Evolutionary conservation across 2,797 vertebrate genomes (phyloP).

Genomic region (Rhadinocentrus ornatus): DNA sequence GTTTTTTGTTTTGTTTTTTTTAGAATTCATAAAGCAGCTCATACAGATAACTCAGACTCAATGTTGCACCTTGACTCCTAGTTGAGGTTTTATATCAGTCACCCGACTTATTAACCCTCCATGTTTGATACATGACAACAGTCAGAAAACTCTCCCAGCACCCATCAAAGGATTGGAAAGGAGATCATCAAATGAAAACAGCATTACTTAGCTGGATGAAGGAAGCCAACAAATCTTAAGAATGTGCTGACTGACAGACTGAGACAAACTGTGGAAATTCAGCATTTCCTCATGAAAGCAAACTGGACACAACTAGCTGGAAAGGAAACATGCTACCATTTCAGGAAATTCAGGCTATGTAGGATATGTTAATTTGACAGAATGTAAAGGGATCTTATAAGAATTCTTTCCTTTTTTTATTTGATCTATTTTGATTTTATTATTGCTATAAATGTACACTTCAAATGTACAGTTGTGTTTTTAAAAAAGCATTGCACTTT

Average conservation of each 20-base stretch:
- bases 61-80: background rate
- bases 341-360: slow-evolving; percentile 27
- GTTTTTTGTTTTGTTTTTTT: too few relatives aligned
- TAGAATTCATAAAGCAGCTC: background rate
- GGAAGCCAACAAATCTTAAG: slow-evolving; percentile 25
- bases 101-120: background rate
- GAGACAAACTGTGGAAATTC: slow-evolving; percentile 13
- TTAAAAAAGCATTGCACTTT: background rate
- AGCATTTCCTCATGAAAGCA: slow-evolving; percentile 32
- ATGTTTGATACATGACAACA: background rate
- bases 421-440: background rate
- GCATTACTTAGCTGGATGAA: slow-evolving; percentile 6
- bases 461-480: slow-evolving; percentile 6
- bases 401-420: slow-evolving; percentile 5
- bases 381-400: background rate
- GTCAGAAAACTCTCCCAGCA: too few relatives aligned
- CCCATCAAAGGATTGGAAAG: slow-evolving; percentile 1
- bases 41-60: background rate
- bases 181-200: slow-evolving; percentile 23
- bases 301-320: slow-evolving; percentile 12
- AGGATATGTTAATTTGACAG: slow-evolving; percentile 12
- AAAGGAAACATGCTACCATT: slow-evolving; percentile 13
- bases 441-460: background rate
- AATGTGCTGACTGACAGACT: slow-evolving; percentile 49
- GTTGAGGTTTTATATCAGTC: background rate